Conservation (phyloP, 1,140 invertebrate genomes). For the Glomeris maerens region DNA sequence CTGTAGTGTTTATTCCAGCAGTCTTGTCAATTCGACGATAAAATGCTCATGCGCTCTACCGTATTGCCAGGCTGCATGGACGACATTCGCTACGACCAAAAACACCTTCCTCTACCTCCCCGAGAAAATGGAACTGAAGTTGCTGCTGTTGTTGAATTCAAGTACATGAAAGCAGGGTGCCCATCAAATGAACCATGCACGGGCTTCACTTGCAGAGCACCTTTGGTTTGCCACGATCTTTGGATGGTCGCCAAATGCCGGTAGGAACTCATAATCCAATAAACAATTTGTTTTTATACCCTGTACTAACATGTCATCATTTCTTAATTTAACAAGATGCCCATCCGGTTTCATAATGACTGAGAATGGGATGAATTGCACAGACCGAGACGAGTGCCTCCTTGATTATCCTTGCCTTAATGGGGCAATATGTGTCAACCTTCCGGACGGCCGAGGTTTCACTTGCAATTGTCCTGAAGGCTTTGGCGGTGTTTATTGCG, state of each 20-base stretch:
- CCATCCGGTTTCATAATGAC: constrained; percentile 77
- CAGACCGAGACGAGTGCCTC: constrained; percentile 85
- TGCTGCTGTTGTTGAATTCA: constrained; percentile 80
- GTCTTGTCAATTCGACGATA: not conserved
- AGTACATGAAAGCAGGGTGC: constrained; percentile 78
- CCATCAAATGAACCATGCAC: constrained; percentile 85
- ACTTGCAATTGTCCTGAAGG: constrained; percentile 56
- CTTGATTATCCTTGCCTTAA: constrained; percentile 73
- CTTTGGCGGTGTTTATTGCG: constrained; percentile 87
- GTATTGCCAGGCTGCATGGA: constrained; percentile 52
- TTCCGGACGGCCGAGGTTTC: constrained; percentile 40
- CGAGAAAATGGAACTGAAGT: constrained; percentile 89
- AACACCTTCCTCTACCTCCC: constrained; percentile 75
- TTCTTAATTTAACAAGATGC: constrained; percentile 45
- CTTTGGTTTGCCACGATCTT: constrained; percentile 89
- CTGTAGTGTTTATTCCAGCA: constrained; percentile 14
- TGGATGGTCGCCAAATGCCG: constrained; percentile 97
- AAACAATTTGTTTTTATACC: not conserved
- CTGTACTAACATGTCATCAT: not conserved
- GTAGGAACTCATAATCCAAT: constrained; percentile 39
- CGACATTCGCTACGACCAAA: constrained; percentile 75
- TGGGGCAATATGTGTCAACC: constrained; percentile 35
- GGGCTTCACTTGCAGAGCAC: constrained; percentile 75
- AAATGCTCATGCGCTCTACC: not conserved
- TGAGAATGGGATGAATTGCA: constrained; percentile 73